Percentiles rank a stretch among this genome's conserved stretches.
These are phyloP conservation scores for Zygothrica quintamaculata DNA, from an alignment of 2,888 invertebrate genomes.

Conservation along the genomic window DNA sequence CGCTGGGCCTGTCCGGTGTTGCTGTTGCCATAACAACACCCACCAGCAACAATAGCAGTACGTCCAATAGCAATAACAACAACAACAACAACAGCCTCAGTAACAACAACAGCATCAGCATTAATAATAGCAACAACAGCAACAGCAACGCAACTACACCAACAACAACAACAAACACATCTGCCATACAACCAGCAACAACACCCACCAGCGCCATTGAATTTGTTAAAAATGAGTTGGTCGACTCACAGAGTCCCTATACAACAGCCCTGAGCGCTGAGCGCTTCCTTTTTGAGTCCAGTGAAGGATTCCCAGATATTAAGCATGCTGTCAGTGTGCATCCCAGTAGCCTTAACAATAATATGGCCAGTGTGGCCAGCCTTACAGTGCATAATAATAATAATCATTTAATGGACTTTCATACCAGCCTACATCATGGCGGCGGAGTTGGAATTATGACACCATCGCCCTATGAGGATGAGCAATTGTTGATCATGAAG, in stretches of 20 bases:
- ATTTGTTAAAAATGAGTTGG: constrained; percentile 84
- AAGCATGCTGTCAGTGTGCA: constrained; percentile 82
- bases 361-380: constrained; percentile 58
- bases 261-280: constrained; percentile 84
- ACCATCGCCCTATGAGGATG: constrained; percentile 81
- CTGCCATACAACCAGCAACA: constrained; percentile 41
- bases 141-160: constrained; percentile 9
- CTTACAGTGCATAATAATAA: constrained; percentile 61
- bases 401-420: constrained; percentile 72
- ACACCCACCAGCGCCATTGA: constrained; percentile 82
- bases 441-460: constrained; percentile 68
- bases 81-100: constrained; percentile 29
- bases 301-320: constrained; percentile 82
- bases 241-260: constrained; percentile 84
- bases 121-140: constrained; percentile 18
- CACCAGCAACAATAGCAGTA: constrained; percentile 51
- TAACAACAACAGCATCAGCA: constrained; percentile 26
- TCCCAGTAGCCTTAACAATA: constrained; percentile 70
- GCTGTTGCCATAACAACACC: constrained; percentile 46
- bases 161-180: constrained; percentile 22
- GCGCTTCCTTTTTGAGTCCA: constrained; percentile 83
- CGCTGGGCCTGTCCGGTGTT: constrained; percentile 30
- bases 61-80: constrained; percentile 52
- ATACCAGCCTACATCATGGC: constrained; percentile 49
- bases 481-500: constrained; percentile 80